Conservation (phyloP, 64 coral and sea anemone genomes). For the Exaiptasia diaphana region DNA sequence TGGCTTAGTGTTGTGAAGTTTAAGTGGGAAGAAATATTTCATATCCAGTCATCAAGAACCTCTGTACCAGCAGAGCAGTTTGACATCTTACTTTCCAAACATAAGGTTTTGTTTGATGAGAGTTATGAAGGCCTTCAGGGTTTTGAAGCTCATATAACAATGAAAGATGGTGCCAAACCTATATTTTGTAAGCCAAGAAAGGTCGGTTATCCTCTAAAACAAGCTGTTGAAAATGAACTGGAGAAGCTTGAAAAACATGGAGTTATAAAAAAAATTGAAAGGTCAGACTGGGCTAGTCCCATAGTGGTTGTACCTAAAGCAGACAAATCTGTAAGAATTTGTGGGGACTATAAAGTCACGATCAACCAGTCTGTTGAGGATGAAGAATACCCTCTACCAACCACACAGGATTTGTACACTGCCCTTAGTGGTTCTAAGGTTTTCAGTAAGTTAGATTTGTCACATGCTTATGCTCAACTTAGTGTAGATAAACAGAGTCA, state of each 20-base stretch:
- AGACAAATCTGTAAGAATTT: constrained; percentile 53
- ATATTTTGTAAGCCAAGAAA: constrained; percentile 20
- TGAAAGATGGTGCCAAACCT: constrained; percentile 16
- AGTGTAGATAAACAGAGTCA: constrained; percentile 28
- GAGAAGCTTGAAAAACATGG: constrained; percentile 50
- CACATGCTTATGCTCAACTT: constrained; percentile 44
- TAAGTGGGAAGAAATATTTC: constrained; percentile 41
- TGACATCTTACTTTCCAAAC: not conserved
- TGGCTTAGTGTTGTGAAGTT: constrained; percentile 49
- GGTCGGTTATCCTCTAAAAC: constrained; percentile 59
- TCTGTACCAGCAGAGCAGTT: not conserved
- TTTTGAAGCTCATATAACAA: constrained; percentile 48
- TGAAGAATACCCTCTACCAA: constrained; percentile 52
- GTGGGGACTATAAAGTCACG: constrained; percentile 49
- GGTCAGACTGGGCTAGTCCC: constrained; percentile 17
- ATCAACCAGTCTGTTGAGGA: constrained; percentile 52
- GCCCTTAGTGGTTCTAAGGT: constrained; percentile 23
- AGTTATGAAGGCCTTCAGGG: constrained; percentile 47
- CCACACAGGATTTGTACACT: constrained; percentile 45
- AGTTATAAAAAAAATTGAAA: constrained; percentile 46
- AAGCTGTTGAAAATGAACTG: constrained; percentile 37
- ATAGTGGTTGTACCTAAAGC: constrained; percentile 53
- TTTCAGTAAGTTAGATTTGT: constrained; percentile 48
- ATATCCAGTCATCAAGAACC: not conserved
- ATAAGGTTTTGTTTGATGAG: constrained; percentile 27